phyloP scores from a whole-genome alignment of 1,140 invertebrate genomes.

The Papilio machaon region DNA sequence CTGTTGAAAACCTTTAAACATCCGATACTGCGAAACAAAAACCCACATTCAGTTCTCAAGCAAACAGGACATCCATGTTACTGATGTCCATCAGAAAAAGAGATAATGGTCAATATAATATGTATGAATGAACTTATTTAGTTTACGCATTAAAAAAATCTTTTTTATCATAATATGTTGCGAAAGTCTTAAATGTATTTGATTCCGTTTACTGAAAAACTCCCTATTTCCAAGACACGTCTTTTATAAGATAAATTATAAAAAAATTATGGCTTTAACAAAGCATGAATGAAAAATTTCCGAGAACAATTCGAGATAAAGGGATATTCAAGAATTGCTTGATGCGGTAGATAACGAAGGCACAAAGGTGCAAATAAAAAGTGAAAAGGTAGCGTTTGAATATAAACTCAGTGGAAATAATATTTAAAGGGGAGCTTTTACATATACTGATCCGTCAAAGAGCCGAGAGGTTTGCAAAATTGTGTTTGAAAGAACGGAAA shows the following conservation, averaged over 20 bases:
- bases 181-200: too few relatives aligned
- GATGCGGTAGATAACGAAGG: constrained; percentile 11
- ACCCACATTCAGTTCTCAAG: background rate
- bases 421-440: constrained; percentile 47
- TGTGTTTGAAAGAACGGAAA: constrained; percentile 55
- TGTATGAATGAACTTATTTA: background rate
- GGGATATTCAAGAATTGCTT: constrained; percentile 15
- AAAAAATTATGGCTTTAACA: background rate
- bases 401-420: constrained; percentile 47
- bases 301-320: background rate
- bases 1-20: constrained; percentile 16
- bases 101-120: background rate
- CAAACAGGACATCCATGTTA: constrained; percentile 3
- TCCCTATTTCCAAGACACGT: too few relatives aligned
- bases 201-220: too few relatives aligned
- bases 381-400: constrained; percentile 40
- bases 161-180: too few relatives aligned
- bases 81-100: background rate
- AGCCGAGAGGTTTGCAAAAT: constrained; percentile 45
- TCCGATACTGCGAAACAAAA: background rate
- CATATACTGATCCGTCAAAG: constrained; percentile 50
- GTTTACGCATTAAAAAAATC: background rate
- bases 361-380: constrained; percentile 30
- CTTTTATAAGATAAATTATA: background rate
- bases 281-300: background rate